phyloP scores from a whole-genome alignment of 2,797 vertebrate genomes.

The Australoheros facetus region DNA sequence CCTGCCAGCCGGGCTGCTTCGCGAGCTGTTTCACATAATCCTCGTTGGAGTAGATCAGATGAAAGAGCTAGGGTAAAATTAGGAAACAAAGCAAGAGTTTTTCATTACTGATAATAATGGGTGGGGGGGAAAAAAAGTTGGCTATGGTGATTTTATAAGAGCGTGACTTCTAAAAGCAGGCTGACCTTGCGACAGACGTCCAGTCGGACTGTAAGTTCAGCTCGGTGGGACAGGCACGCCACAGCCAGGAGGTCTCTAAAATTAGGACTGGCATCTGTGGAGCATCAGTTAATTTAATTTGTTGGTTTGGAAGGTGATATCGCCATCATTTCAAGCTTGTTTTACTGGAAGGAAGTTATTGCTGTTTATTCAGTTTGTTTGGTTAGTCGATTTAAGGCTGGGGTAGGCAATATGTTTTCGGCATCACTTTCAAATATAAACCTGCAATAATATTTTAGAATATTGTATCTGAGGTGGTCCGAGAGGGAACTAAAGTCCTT shows the following conservation, averaged over 20 bases:
- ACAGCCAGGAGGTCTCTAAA: slow-evolving; percentile 93
- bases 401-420: background rate
- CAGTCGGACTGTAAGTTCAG: slow-evolving; percentile 88
- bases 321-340: background rate
- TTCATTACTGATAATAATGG: background rate
- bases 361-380: slow-evolving; percentile 1
- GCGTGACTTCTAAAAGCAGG: background rate
- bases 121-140: background rate
- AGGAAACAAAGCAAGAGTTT: slow-evolving; percentile 15
- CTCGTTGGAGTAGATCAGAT: slow-evolving; percentile 89
- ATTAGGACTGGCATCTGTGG: slow-evolving; percentile 84
- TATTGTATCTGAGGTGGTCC: background rate
- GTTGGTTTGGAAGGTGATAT: background rate
- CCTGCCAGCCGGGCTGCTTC: slow-evolving; percentile 91
- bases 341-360: background rate
- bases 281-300: background rate
- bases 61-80: slow-evolving; percentile 86
- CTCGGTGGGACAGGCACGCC: slow-evolving; percentile 91
- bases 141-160: background rate
- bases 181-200: slow-evolving; percentile 95
- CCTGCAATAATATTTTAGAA: background rate
- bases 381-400: background rate
- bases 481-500: background rate
- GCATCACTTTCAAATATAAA: background rate
- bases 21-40: slow-evolving; percentile 90